Conservation (phyloP, 2,113 vertebrate genomes). For the Bufo bufo region DNA sequence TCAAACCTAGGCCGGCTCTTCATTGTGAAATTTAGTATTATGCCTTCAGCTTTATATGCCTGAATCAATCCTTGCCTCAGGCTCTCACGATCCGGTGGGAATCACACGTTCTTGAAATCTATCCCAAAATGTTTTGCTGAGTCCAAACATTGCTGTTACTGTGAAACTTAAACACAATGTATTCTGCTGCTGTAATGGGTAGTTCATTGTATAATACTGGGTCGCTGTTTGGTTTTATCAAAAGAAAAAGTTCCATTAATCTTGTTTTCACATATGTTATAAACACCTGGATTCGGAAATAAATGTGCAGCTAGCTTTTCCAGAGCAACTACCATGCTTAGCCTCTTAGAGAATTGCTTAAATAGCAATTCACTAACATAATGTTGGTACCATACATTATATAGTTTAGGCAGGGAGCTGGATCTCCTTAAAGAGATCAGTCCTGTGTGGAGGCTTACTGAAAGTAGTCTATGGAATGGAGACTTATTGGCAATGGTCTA, state of each 20-base stretch:
- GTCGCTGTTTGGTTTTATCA: neutral
- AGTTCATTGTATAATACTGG: conserved; percentile 13
- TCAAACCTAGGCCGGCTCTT: neutral
- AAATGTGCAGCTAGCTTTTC: neutral
- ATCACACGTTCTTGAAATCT: conserved; percentile 17
- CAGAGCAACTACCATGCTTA: neutral
- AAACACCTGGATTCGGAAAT: neutral
- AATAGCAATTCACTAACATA: neutral
- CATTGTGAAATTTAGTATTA: conserved; percentile 30
- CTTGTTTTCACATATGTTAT: neutral
- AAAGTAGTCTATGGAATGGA: too few species aligned
- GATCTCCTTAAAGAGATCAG: too few species aligned
- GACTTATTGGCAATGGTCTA: too few species aligned
- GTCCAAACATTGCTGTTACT: conserved; percentile 26
- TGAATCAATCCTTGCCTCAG: conserved; percentile 48
- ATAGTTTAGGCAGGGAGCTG: neutral
- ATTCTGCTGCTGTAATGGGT: conserved; percentile 18
- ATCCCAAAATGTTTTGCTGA: conserved; percentile 27
- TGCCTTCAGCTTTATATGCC: conserved; percentile 32
- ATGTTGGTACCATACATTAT: neutral
- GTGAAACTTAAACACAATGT: conserved; percentile 14
- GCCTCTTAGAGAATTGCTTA: neutral
- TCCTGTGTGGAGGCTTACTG: too few species aligned
- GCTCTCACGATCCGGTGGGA: conserved; percentile 35
- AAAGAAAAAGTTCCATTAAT: neutral